A percentile compares a stretch with the other conserved stretches of the same genome.
phyloP scores from a whole-genome alignment of 23 tunicate species.

The Halocynthia aurantium region DNA sequence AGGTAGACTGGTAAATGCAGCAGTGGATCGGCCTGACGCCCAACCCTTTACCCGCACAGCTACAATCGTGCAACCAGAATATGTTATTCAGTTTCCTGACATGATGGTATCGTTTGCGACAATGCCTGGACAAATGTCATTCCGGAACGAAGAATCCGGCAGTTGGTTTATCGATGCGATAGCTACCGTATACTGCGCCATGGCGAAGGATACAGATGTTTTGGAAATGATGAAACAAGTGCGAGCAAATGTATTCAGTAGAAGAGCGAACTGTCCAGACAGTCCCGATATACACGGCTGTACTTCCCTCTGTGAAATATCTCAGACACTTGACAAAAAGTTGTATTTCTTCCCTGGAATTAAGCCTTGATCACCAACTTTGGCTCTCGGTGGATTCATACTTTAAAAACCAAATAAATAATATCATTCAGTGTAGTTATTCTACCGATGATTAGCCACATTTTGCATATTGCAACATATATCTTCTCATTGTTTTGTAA shows the following conservation, averaged over 20 bases:
- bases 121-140: constrained; percentile 1
- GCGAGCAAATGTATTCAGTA: background rate
- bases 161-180: constrained; percentile 5
- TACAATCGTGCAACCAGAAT: too few relatives aligned
- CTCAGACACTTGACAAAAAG: background rate
- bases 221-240: background rate
- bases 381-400: too few relatives aligned
- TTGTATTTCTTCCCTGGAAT: constrained; percentile 3
- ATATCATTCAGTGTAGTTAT: too few relatives aligned
- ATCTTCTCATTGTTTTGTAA: too few relatives aligned
- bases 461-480: too few relatives aligned
- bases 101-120: constrained; percentile 6
- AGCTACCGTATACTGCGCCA: background rate
- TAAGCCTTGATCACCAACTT: background rate
- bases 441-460: too few relatives aligned
- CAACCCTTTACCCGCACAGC: too few relatives aligned
- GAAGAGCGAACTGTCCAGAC: background rate
- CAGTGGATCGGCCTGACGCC: too few relatives aligned
- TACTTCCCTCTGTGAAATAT: background rate
- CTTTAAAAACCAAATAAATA: too few relatives aligned
- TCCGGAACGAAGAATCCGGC: background rate
- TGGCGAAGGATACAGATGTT: background rate
- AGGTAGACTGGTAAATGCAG: too few relatives aligned
- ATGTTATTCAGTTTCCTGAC: background rate
- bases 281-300: background rate